phyloP scores from a whole-genome alignment of 2,797 vertebrate species.

The Cyprinodon diabolis region DNA sequence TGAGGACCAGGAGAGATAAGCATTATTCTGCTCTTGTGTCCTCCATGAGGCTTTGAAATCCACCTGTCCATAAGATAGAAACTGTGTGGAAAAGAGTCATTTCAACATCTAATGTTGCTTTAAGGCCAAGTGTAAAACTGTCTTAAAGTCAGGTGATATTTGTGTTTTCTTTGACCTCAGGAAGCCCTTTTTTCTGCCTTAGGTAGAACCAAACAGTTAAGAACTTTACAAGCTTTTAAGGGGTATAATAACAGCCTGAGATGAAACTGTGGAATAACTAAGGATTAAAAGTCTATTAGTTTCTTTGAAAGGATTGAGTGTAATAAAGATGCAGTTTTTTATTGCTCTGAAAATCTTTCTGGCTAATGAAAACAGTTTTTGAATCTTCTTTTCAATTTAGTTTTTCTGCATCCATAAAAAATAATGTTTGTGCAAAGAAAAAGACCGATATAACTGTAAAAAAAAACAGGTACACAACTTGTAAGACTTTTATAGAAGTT shows the following conservation, averaged over 20 bases:
- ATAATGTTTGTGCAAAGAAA: no score
- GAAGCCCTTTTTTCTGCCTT: constrained; percentile 2
- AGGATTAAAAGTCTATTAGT: neutral
- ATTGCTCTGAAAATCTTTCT: neutral
- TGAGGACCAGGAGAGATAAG: constrained; percentile 73
- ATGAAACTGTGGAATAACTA: neutral
- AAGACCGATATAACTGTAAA: no score
- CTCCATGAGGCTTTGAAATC: constrained; percentile 71
- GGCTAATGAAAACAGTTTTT: neutral
- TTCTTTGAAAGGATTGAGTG: neutral
- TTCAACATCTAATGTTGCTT: constrained; percentile 38
- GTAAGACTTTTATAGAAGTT: no score
- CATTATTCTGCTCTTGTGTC: constrained; percentile 74
- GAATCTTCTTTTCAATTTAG: no score
- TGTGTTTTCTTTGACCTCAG: neutral
- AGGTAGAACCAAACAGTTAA: neutral
- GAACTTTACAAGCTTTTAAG: neutral
- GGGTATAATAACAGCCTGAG: neutral
- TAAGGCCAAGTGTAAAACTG: constrained; percentile 11
- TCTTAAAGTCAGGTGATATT: constrained; percentile 12
- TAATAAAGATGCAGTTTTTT: neutral
- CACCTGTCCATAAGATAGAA: constrained; percentile 78
- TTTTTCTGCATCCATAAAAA: no score
- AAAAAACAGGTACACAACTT: no score
- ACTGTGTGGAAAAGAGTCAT: constrained; percentile 41